Base-by-base conservation (phyloP, 2,113 vertebrate species). In the Lampris megalopsis region DNA sequence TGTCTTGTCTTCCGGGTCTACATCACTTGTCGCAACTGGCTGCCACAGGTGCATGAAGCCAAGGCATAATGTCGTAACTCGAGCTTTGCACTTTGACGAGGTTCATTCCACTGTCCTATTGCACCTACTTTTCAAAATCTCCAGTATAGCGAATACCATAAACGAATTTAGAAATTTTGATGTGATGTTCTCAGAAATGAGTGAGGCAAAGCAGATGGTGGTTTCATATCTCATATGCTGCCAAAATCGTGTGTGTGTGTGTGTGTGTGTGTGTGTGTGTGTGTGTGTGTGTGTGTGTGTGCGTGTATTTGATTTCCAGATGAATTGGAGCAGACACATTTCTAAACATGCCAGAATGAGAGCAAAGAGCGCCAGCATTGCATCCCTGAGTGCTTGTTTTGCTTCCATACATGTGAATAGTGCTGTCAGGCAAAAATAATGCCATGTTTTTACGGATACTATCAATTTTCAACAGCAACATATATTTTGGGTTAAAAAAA, bases 291-390 rank as follows among this genome's bases (percentile, higher is more conserved):
- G 56, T 63, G 13, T 54, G 54, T 63, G 45, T 5, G 36, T 52
- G 36, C 48, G 45, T 9, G 8, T 6, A 35, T 71, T 58, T 62
- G 24, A 42, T 56, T 47, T 54, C 1, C 11, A 79, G 56, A 59
- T 69, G 63, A 85, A 83, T 48, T 63, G 60, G 76, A 78, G 79
- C 75, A 58, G 82, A 82, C 77, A 41, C 9, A 38, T 77, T 80
- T 81, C 73, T 71, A 68, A 80, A 85, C 66, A 68, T 38, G 49
- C 75, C 59, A 64, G 37, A 6, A 43, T 52, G 11, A 38, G 45
- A 40, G 37, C 38, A 42, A 37, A 69, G 45, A 57, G 50, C 11
- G 43, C 43, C 61, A 0, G 47, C 56, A 73, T 70, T 68, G 57
- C 79, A 42, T 43, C 60, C 70, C 36, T 37, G 10, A 48, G 74